A percentile compares a stretch with the other conserved stretches of the same genome.
Evolutionary conservation across 2,113 vertebrate species (phyloP).

Genomic region (Maylandia zebra): DNA sequence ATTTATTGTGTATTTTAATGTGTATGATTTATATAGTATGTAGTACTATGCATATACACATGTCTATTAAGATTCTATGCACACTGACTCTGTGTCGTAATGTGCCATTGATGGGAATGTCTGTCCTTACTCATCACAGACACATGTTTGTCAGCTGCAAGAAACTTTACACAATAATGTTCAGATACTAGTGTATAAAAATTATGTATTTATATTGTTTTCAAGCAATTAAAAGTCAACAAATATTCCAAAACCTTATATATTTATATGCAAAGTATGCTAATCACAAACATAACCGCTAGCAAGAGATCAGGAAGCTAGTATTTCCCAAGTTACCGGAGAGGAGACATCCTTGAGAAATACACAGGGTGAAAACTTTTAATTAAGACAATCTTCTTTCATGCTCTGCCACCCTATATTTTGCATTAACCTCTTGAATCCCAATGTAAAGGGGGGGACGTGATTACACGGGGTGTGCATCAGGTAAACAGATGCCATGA

Average conservation of each 20-base stretch:
- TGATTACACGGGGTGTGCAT: rapidly evolving
- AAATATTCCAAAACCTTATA: not conserved
- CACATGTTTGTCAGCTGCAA: not conserved
- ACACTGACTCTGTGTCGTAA: not conserved
- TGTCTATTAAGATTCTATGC: not conserved
- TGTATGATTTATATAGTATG: not conserved
- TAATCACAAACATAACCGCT: not conserved
- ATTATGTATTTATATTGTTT: not conserved
- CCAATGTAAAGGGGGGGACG: rapidly evolving
- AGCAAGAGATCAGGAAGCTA: not conserved
- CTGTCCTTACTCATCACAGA: not conserved
- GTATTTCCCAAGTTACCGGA: rapidly evolving
- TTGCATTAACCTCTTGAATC: not conserved
- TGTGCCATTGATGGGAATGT: not conserved
- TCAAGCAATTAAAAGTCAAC: not conserved
- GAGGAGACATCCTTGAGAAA: not conserved
- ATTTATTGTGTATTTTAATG: not conserved
- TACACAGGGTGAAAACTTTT: not conserved
- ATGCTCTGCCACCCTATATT: not conserved
- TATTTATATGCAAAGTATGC: not conserved
- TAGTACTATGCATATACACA: not conserved
- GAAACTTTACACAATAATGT: not conserved
- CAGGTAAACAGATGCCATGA: not conserved
- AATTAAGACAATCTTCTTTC: not conserved
- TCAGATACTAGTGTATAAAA: not conserved